Base-by-base conservation (phyloP, 2,113 vertebrate species). In the Nyctibius bracteatus region DNA sequence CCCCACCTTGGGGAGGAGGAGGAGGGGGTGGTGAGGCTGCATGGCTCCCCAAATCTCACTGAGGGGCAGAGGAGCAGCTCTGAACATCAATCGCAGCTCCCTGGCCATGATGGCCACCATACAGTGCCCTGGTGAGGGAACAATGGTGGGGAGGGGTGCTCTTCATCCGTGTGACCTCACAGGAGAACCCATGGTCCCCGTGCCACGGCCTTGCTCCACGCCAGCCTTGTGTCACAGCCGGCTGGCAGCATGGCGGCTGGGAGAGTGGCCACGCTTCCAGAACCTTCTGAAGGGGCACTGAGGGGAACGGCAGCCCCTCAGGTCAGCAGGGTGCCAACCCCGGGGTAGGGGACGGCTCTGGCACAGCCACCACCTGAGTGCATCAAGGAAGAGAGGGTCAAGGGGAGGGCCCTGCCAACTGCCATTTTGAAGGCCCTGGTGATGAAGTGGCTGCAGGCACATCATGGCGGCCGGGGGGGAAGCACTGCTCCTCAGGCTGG, bases 211-310 rank as follows among this genome's bases (percentile, higher is more conserved):
- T n/a, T 0, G 5, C 15, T 23, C 27, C 61, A 35, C 15, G 28
- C 15, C 1, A 1, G n/a, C 43, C 43, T 24, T 0, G 10, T 8
- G 12, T 15, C 5, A 2, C n/a, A 24, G 39, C 39, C 0, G 3
- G 21, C 58, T 14, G 22, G 16, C 70, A 74, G 20, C 46, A 47
- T 18, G 71, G 47, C 14, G 4, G 63, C 49, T 41, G 25, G 35
- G 37, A 52, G 52, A 11, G 28, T 2, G 0, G 44, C 35, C 7
- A 49, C 2, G 5, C 66, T 63, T 63, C 72, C 51, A 27, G 81
- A 72, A 57, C 81, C 43, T 85, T 65, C 81, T 18, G 17, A 9
- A 37, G 27, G 43, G 37, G 27, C 17, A 2, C 17, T 9, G 61
- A 59, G 39, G 71, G 62, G 41, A 61, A 41, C 2, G 28, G 43